A percentile compares a stretch with the other conserved stretches of the same genome.
Evolutionary conservation across 2,797 vertebrate genomes (phyloP).

Genomic region (Buphagus erythrorhynchus): DNA sequence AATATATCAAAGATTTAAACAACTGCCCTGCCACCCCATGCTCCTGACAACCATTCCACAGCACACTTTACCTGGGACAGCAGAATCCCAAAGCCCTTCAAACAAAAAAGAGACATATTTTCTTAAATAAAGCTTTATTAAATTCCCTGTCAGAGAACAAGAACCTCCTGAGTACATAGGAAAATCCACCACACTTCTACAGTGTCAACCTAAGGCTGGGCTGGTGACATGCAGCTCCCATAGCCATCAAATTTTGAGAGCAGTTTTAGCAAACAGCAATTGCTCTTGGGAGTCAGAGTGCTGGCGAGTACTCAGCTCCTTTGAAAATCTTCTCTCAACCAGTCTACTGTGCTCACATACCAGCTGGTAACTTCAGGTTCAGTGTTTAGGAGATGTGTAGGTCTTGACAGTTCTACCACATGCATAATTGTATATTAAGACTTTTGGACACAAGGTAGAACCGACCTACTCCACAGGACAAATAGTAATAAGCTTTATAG

Average conservation of each 20-base stretch:
- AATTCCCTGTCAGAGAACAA: neutral
- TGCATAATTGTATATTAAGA: neutral
- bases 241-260: rapidly evolving
- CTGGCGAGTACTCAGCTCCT: neutral
- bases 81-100: neutral
- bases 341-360: neutral
- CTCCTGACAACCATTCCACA: neutral
- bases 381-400: neutral
- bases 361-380: neutral
- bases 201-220: neutral
- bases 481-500: neutral
- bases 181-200: neutral
- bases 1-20: neutral
- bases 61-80: neutral
- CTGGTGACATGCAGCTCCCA: neutral
- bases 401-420: neutral
- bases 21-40: neutral
- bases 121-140: neutral
- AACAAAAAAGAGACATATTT: neutral
- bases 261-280: neutral
- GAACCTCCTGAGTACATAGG: rapidly evolving
- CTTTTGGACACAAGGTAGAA: neutral
- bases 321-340: neutral
- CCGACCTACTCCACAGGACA: rapidly evolving
- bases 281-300: neutral